Base-by-base conservation (phyloP, 2,113 vertebrate species). In the Rhadina sibilatrix region DNA sequence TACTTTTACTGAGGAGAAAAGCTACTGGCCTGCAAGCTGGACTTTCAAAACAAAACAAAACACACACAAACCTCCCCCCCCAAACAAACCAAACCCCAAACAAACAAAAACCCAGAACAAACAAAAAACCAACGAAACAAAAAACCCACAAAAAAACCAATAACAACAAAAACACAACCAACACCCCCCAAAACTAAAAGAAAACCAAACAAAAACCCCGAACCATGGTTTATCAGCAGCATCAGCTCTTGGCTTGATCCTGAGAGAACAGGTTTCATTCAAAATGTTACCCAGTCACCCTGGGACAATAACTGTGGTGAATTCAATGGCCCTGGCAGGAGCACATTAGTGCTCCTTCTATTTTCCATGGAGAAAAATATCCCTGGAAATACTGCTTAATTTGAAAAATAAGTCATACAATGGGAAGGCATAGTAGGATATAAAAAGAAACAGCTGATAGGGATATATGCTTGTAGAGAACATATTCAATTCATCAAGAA, bases 291-390 rank as follows among this genome's bases (percentile, higher is more conserved):
- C 31, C 28, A 38, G 47, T 6, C 46, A 44, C 13, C 12, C 23
- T 28, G 42, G 3, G 4, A 66, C 40, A 57, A 0, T 7, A 35
- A 37, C 17, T 13, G 20, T 8, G 6, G 20, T 12, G 0, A 31
- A 33, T 17, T 78, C 3, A 4, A 53, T 7, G 23, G 5, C 35
- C 23, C 42, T 30, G 15, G 18, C 35, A 63, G 49, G 8, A 80
- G 23, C 37, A 72, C 7, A 38, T 19, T 53, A 56, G 6, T 14
- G 15, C 40, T 40, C 40, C 40, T 40, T 40, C 40, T 40, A 40
- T 40, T 40, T 40, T 40, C 40, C 13, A 40, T 40, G 9, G 9
- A 12, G 9, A 35, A 56, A 69, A 90, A 31, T 19, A 84, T 6
- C 31, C 23, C 40, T 30, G 4, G 40, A 65, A 71, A 24, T 42